Percentiles rank a stretch among this genome's conserved stretches.
phyloP scores from a whole-genome alignment of 2,797 vertebrate species.

The Podarcis siculus region DNA sequence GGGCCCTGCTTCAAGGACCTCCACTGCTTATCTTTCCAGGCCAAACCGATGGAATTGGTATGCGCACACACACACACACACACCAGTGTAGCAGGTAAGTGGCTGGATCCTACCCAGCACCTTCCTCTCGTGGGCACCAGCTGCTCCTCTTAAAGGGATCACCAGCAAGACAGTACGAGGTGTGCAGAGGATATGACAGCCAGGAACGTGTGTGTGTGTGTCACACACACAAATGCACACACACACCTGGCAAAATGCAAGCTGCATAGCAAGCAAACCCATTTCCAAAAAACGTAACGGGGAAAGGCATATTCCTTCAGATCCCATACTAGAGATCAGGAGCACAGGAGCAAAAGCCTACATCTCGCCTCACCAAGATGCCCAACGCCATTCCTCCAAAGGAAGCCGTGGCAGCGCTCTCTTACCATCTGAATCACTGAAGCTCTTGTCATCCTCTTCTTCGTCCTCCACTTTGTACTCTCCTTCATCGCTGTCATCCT shows the following conservation, averaged over 20 bases:
- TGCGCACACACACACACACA: fast-evolving
- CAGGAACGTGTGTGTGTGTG: background rate
- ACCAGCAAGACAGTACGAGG: background rate
- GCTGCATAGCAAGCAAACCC: no score
- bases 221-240: no score
- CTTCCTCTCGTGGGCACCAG: background rate
- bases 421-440: slow-evolving; percentile 69
- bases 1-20: background rate
- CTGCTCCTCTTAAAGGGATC: background rate
- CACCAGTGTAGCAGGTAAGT: background rate
- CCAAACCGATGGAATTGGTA: background rate
- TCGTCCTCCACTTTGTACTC: background rate
- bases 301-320: no score
- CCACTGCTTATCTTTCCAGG: no score
- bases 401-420: background rate
- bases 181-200: background rate
- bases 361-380: background rate
- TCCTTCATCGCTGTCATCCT: slow-evolving; percentile 64
- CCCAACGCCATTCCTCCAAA: background rate
- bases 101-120: fast-evolving
- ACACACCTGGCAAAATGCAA: background rate
- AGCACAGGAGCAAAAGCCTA: background rate
- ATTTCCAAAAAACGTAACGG: background rate
- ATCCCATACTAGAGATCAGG: background rate
- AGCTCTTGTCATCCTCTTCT: slow-evolving; percentile 44